These are phyloP conservation scores for Rafetus swinhoei DNA, from an alignment of 2,113 vertebrate genomes.

Conservation along the genomic window DNA sequence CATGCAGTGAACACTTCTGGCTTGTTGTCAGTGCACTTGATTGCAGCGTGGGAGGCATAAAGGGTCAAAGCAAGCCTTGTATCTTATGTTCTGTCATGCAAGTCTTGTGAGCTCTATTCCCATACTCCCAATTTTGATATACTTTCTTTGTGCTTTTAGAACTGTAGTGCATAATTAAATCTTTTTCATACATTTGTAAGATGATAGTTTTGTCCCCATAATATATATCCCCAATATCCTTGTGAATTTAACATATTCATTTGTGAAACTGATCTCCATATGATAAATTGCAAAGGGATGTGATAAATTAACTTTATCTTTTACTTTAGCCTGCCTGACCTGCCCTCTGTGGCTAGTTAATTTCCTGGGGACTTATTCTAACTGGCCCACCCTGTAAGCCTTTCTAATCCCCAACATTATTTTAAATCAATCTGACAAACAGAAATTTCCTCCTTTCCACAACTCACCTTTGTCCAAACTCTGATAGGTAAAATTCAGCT, in stretches of 20 bases:
- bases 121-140: background rate
- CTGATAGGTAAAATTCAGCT: background rate
- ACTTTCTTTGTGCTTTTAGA: background rate
- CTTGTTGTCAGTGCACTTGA: conserved; percentile 6
- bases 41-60: background rate
- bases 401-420: background rate
- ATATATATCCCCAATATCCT: background rate
- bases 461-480: background rate
- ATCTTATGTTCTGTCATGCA: background rate
- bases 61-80: background rate
- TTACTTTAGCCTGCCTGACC: background rate
- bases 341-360: fast-evolving
- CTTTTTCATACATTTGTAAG: background rate
- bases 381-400: background rate
- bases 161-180: background rate
- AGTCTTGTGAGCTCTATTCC: background rate
- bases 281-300: background rate
- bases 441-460: background rate
- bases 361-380: background rate
- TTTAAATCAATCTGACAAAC: background rate
- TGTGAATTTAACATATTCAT: background rate
- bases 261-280: background rate
- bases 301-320: background rate
- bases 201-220: background rate
- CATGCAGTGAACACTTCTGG: background rate